These are phyloP conservation scores for Spatula versicolor DNA, from an alignment of 2,797 vertebrate genomes.

Conservation along the genomic window DNA sequence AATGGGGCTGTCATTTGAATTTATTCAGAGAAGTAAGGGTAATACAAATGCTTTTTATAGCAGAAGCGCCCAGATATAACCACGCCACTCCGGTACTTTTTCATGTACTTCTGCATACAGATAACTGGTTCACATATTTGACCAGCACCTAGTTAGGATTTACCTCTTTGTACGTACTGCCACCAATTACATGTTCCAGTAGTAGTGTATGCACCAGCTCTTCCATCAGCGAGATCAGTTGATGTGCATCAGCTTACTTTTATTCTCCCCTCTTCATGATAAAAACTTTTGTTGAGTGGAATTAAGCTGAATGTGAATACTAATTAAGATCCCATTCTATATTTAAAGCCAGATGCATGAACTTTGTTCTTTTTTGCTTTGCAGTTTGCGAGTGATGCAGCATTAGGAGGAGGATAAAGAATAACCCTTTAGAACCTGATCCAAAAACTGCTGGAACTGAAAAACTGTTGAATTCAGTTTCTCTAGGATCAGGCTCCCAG, in stretches of 20 bases:
- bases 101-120: not conserved
- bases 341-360: not conserved
- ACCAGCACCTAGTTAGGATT: not conserved
- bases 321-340: not conserved
- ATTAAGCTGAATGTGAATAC: not conserved
- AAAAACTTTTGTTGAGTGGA: constrained; percentile 3
- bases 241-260: not conserved
- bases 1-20: constrained; percentile 90
- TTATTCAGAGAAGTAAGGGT: constrained; percentile 89
- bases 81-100: constrained; percentile 25
- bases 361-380: not conserved
- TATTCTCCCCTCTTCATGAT: not conserved
- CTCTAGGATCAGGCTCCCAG: not conserved
- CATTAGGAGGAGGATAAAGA: not conserved
- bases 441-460: not conserved
- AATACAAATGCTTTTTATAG: constrained; percentile 74
- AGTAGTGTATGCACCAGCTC: not conserved
- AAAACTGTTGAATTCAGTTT: not conserved
- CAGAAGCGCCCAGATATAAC: constrained; percentile 51
- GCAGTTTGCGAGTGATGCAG: not conserved
- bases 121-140: not conserved
- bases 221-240: not conserved
- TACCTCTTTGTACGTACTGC: not conserved
- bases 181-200: not conserved
- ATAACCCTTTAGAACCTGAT: constrained; percentile 3